Conservation (phyloP, 2,797 vertebrate genomes). For the Emydoidea blandingii region DNA sequence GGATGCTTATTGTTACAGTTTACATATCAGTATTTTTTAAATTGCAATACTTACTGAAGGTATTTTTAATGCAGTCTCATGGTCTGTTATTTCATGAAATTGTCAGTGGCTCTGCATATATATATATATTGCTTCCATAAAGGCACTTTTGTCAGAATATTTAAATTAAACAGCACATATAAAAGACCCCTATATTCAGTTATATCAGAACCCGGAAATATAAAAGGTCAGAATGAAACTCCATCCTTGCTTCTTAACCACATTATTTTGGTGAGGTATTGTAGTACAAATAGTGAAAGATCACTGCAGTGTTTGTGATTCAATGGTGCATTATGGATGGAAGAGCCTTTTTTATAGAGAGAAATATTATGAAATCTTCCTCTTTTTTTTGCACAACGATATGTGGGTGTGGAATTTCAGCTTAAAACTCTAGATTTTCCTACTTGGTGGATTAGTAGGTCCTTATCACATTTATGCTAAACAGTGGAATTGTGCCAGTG, state of each 20-base stretch:
- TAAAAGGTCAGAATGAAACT: neutral
- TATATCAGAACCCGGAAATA: neutral
- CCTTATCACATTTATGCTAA: neutral
- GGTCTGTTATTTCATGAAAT: neutral
- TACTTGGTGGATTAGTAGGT: neutral
- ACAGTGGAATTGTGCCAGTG: neutral
- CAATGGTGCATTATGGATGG: neutral
- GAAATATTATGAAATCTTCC: neutral
- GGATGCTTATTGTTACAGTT: neutral
- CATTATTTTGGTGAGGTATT: neutral
- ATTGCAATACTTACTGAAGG: neutral
- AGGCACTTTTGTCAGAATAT: neutral
- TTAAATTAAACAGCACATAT: neutral
- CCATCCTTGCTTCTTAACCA: neutral
- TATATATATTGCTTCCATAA: neutral
- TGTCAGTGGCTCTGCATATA: neutral
- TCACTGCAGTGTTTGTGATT: neutral
- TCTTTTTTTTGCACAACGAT: neutral
- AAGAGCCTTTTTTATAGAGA: neutral
- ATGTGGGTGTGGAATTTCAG: neutral
- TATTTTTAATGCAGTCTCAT: rapidly evolving
- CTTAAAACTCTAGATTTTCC: neutral
- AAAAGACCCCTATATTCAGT: neutral
- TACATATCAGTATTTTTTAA: neutral
- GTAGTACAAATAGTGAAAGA: neutral